Evolutionary conservation across 2,888 invertebrate genomes (phyloP), one percentile per base, ranked within the genome.

Genomic region (Eupithecia vulgata): DNA sequence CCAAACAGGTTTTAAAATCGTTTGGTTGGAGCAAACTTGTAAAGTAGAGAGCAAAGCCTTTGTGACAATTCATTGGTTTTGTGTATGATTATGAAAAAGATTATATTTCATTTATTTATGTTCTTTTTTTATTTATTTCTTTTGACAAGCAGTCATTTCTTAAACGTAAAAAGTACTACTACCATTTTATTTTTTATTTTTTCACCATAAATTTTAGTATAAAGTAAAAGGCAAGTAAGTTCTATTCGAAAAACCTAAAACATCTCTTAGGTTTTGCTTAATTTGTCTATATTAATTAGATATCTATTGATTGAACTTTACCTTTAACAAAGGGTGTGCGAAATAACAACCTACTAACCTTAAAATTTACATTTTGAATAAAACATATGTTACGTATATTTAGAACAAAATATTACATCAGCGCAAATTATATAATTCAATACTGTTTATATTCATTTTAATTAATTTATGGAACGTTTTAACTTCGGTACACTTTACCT

Each of bases 41-140:
- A 21, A 37, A 21, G 37, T 65, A 25, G 40, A 65, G 40, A 13
- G 37, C 25, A 65, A 65, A 40, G 13, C n/a, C 17, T 64, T 64
- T 34, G 64, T 64, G 64, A 64, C 64, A 64, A 64, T 35, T 64
- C 64, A 64, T 64, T 64, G 64, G n/a, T 37, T 64, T 64, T 34
- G 61, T 7, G 17, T 34, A 61, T 17, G 8, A 34, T 61, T 34
- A 34, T n/a, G 17, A 61, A 61, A 34, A 30, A 30, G n/a, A n/a
- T 30, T 30, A 30, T 3, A 30, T 30, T 30, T 30, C 30, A 30
- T 30, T 30, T 30, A 30, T n/a, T 30, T 30, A 3, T 30, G 4
- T 30, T 30, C 30, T 30, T 30, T 30, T 30, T 30, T 3, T 30
- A 30, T 30, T 30, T 30, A 30, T 30, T 30, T 30, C 2, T 30